A percentile compares a stretch with the other conserved stretches of the same genome.
These are phyloP conservation scores for Zootoca vivipara DNA, from an alignment of 2,113 vertebrate species.

Conservation along the genomic window DNA sequence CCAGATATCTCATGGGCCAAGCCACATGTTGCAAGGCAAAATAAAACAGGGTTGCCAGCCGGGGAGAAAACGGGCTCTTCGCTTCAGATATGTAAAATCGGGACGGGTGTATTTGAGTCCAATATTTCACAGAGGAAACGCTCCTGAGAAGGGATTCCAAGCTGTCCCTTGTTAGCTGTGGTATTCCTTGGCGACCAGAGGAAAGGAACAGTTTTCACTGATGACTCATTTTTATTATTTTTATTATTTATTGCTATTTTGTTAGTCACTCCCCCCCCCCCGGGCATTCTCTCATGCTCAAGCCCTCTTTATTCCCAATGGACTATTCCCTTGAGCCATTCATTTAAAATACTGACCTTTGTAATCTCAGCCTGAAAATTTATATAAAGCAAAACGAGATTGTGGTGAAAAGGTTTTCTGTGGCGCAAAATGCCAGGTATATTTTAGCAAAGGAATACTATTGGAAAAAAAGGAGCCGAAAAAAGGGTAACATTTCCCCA, in stretches of 20 bases:
- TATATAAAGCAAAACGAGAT: not conserved
- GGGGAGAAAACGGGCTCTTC: not conserved
- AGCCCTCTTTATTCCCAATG: not conserved
- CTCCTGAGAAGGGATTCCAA: not conserved
- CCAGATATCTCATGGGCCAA: not conserved
- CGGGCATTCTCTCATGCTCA: too few species aligned
- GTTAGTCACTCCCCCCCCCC: too few species aligned
- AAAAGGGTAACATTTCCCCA: not conserved
- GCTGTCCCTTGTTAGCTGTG: not conserved
- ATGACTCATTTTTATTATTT: too few species aligned
- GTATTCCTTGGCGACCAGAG: not conserved
- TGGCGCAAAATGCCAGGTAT: not conserved
- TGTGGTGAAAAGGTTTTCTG: not conserved
- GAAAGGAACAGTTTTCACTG: not conserved
- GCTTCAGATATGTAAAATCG: not conserved
- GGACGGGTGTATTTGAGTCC: not conserved
- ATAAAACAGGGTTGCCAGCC: not conserved
- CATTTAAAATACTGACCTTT: not conserved
- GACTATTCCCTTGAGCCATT: not conserved
- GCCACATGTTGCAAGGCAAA: not conserved
- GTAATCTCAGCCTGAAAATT: not conserved
- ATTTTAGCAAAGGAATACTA: not conserved
- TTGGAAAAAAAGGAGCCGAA: not conserved
- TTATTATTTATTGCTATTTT: too few species aligned
- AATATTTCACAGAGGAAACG: not conserved